Conservation (phyloP, 2,888 invertebrate genomes). For the Ophion ellenae region DNA sequence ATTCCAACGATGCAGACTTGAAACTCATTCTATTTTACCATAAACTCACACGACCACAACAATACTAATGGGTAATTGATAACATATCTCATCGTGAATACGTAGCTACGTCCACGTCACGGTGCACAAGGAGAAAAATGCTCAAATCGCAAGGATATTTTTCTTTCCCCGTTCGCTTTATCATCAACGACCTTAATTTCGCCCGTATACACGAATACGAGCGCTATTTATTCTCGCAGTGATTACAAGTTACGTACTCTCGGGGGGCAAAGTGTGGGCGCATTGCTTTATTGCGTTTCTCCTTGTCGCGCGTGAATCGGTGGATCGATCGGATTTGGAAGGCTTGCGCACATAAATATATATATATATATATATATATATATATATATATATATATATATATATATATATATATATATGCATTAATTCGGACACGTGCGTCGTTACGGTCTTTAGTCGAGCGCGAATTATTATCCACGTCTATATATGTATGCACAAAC, state of each 20-base stretch:
- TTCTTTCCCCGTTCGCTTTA: neutral
- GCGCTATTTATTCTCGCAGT: slow-evolving; percentile 7
- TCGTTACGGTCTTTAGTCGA: slow-evolving; percentile 46
- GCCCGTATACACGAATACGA: neutral
- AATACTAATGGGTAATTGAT: too few relatives aligned
- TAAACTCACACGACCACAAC: too few relatives aligned
- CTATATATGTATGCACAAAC: neutral
- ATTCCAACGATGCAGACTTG: too few relatives aligned
- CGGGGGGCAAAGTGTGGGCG: neutral
- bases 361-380: neutral
- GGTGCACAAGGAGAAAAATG: neutral
- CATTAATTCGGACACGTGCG: slow-evolving; percentile 11
- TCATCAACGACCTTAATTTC: neutral
- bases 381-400: neutral
- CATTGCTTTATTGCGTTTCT: slow-evolving; percentile 10
- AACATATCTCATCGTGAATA: too few relatives aligned
- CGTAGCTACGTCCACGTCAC: neutral
- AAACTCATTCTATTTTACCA: too few relatives aligned
- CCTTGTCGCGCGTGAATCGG: slow-evolving; percentile 27
- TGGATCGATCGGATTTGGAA: slow-evolving; percentile 49
- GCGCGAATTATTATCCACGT: slow-evolving; percentile 57
- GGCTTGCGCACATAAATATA: neutral
- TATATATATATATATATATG: neutral
- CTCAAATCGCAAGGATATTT: neutral
- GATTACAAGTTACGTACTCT: neutral